Evolutionary conservation across 2,113 vertebrate genomes (phyloP), one percentile per base, ranked within the genome.

Genomic region (Lutjanus erythropterus): DNA sequence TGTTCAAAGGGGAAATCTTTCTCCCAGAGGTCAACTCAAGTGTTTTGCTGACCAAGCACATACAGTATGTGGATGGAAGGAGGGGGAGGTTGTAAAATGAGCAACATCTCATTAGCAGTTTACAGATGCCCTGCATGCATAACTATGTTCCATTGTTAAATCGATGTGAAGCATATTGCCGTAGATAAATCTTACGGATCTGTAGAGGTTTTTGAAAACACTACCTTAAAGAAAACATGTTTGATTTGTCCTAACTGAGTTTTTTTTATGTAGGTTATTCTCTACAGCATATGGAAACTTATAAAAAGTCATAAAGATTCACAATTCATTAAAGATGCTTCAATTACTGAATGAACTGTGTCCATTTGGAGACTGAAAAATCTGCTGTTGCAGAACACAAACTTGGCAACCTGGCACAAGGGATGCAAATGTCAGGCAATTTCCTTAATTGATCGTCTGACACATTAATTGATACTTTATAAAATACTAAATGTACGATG

Each of bases 1-100:
- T 55, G 60, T 62, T 59, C 35, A 64, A 61, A 58, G 53, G 33
- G 60, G 25, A 33, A 37, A 42, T 68, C 33, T 64, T 47, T 68
- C 56, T 73, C 46, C 52, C 76, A 74, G 78, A 90, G 86, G 89
- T 91, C 91, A 88, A 33, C 6, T 27, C 9, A 55, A 53, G 46
- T 35, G 74, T 75, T 68, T 74, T 60, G 73, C 86, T 87, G 80
- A 91, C 39, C 12, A 12, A 27, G 74, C 81, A 27, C 50, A 73
- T 31, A 21, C 35, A 41, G 11, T 0, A 19, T 46, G 64, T 46
- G 39, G 50, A 80, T 62, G 68, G 52, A 83, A 56, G 66, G 29
- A 71, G 68, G 25, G 16, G 52, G 52, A 69, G 18, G 35, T 23
- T 58, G 73, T 49, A 64, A 78, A 87, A 73, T 73, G 21, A 78